These are phyloP conservation scores for Sinonovacula constricta DNA, from an alignment of 1,140 invertebrate species.

Conservation along the genomic window DNA sequence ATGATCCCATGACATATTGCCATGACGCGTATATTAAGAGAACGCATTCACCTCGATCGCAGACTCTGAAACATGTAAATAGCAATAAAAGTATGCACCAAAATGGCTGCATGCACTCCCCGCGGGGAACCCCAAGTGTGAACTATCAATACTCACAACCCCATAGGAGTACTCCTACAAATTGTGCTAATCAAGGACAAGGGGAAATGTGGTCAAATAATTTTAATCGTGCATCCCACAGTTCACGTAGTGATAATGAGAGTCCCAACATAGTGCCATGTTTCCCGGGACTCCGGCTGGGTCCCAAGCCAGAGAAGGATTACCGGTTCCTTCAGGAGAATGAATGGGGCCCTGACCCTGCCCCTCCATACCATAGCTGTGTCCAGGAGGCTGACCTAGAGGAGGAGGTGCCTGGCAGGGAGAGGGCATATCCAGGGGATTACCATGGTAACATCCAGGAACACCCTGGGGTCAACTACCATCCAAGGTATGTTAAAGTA, in stretches of 20 bases:
- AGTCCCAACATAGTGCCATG: conserved; percentile 36
- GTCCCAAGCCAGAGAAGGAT: conserved; percentile 33
- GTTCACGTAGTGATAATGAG: conserved; percentile 52
- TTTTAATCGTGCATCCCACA: conserved; percentile 51
- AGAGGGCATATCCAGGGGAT: conserved; percentile 80
- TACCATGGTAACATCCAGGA: too few species aligned
- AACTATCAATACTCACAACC: conserved; percentile 35
- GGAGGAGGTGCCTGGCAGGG: conserved; percentile 71
- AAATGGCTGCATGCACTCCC: conserved; percentile 28
- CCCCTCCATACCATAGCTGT: conserved; percentile 43
- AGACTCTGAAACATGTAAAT: conserved; percentile 28
- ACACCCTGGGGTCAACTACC: too few species aligned
- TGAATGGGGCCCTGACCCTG: conserved; percentile 44
- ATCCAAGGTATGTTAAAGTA: too few species aligned
- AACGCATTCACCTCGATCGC: conserved; percentile 58
- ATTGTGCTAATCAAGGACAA: conserved; percentile 44
- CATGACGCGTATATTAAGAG: conserved; percentile 64
- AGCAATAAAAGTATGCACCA: conserved; percentile 20
- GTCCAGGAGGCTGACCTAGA: conserved; percentile 44
- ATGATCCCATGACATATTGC: conserved; percentile 63
- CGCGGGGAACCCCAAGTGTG: conserved; percentile 21
- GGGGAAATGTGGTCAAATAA: conserved; percentile 64
- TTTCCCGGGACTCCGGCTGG: conserved; percentile 38
- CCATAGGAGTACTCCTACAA: conserved; percentile 44
- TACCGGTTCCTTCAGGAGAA: conserved; percentile 46